Percentiles rank a stretch among this genome's conserved stretches.
phyloP scores from a whole-genome alignment of 2,888 invertebrate species.

The Blastobasis adustella region DNA sequence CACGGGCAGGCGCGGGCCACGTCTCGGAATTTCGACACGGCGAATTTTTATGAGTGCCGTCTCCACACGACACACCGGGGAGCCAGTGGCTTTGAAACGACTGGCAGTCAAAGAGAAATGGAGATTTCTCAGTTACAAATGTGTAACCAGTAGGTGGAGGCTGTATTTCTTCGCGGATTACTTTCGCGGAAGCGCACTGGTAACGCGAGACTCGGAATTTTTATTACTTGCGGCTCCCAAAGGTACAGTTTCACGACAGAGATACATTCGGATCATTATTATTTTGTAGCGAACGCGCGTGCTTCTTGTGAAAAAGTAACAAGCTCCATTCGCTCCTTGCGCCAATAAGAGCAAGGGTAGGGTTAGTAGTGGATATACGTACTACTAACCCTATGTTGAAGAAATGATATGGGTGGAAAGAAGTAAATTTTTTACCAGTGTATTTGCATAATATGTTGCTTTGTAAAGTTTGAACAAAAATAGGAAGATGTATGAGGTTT shows the following conservation, averaged over 20 bases:
- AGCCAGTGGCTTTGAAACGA: conserved; percentile 62
- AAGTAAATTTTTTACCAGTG: too few relatives aligned
- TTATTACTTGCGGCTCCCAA: conserved; percentile 58
- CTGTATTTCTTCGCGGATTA: conserved; percentile 69
- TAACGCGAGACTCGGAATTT: conserved; percentile 60
- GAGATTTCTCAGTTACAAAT: conserved; percentile 71
- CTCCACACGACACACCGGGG: conserved; percentile 59
- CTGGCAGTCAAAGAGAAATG: conserved; percentile 70
- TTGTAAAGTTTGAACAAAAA: too few relatives aligned
- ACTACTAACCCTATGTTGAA: too few relatives aligned
- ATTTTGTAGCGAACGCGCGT: conserved; percentile 39
- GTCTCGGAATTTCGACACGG: conserved; percentile 39
- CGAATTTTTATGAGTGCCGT: conserved; percentile 70
- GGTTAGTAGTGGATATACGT: too few relatives aligned
- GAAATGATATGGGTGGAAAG: too few relatives aligned
- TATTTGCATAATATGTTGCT: too few relatives aligned
- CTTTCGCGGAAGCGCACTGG: conserved; percentile 60
- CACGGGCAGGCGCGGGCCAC: too few relatives aligned
- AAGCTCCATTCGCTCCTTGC: too few relatives aligned
- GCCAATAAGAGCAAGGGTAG: too few relatives aligned
- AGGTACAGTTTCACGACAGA: conserved; percentile 57
- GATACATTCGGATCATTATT: conserved; percentile 59
- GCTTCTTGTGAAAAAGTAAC: conserved; percentile 23
- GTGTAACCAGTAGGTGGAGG: conserved; percentile 60
- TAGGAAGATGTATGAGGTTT: too few relatives aligned